Evolutionary conservation across 2,888 invertebrate species (phyloP).

Genomic region (Campopleginae sp.): DNA sequence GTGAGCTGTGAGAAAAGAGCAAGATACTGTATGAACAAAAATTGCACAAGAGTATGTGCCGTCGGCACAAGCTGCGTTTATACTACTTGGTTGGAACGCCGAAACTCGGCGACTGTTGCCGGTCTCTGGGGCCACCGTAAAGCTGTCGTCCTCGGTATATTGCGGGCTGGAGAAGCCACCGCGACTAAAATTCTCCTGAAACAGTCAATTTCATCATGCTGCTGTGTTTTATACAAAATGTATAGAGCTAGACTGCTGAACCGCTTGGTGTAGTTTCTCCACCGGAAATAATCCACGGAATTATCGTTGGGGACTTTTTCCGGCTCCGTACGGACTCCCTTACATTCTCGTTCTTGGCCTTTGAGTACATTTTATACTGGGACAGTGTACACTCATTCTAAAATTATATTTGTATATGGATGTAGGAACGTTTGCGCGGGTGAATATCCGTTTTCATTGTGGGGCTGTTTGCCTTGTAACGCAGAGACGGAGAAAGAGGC

Average conservation of each 20-base stretch:
- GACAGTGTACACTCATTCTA: conserved; percentile 35
- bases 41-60: conserved; percentile 57
- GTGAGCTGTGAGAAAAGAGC: conserved; percentile 41
- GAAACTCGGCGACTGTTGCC: conserved; percentile 41
- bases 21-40: conserved; percentile 65
- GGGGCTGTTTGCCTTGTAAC: conserved; percentile 25
- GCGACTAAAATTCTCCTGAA: conserved; percentile 24
- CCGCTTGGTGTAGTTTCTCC: conserved; percentile 69
- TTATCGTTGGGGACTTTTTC: conserved; percentile 70
- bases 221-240: conserved; percentile 28
- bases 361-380: conserved; percentile 49
- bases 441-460: conserved; percentile 17
- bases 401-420: conserved; percentile 7
- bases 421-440: conserved; percentile 1
- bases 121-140: conserved; percentile 38
- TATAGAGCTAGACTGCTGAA: conserved; percentile 43
- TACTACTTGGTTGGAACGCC: conserved; percentile 54
- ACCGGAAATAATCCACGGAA: conserved; percentile 71
- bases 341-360: conserved; percentile 28
- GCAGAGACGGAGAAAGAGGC: conserved; percentile 17
- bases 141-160: conserved; percentile 45
- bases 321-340: conserved; percentile 45
- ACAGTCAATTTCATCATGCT: conserved; percentile 58
- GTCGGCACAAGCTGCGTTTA: conserved; percentile 59
- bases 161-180: conserved; percentile 20